Evolutionary conservation across 2,113 vertebrate species (phyloP).

Genomic region (Macaca nemestrina): DNA sequence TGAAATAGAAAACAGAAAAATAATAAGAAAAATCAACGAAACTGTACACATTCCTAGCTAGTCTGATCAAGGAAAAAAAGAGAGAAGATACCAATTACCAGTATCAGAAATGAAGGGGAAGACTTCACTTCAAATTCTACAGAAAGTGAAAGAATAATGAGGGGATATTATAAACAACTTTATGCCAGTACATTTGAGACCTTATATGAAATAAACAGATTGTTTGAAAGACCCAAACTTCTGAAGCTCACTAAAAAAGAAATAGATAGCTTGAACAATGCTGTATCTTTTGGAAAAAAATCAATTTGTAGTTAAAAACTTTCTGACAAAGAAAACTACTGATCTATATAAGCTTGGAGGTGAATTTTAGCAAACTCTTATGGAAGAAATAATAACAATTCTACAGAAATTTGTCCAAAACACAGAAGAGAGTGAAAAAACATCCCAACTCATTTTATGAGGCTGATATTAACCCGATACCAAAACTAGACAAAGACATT

Average conservation of each 20-base stretch:
- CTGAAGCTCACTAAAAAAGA: neutral
- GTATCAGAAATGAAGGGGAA: constrained; percentile 8
- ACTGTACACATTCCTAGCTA: neutral
- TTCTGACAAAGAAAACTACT: neutral
- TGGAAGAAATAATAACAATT: neutral
- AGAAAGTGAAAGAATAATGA: neutral
- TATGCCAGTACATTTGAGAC: neutral
- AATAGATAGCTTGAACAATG: neutral
- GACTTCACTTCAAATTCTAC: neutral
- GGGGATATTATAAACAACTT: neutral
- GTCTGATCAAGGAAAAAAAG: neutral
- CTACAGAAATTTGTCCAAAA: neutral
- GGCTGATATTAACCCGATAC: neutral
- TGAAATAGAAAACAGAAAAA: neutral
- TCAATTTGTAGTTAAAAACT: neutral
- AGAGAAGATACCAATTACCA: neutral
- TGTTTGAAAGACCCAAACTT: neutral
- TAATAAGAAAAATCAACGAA: neutral
- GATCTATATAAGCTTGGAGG: neutral
- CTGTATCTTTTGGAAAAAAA: neutral
- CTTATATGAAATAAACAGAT: neutral
- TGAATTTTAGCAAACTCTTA: neutral
- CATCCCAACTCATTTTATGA: neutral
- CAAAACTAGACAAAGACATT: neutral
- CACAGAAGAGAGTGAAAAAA: neutral